Evolutionary conservation across 2,888 invertebrate genomes (phyloP), one percentile per base, ranked within the genome.

Genomic region (Sminthurides aquaticus): DNA sequence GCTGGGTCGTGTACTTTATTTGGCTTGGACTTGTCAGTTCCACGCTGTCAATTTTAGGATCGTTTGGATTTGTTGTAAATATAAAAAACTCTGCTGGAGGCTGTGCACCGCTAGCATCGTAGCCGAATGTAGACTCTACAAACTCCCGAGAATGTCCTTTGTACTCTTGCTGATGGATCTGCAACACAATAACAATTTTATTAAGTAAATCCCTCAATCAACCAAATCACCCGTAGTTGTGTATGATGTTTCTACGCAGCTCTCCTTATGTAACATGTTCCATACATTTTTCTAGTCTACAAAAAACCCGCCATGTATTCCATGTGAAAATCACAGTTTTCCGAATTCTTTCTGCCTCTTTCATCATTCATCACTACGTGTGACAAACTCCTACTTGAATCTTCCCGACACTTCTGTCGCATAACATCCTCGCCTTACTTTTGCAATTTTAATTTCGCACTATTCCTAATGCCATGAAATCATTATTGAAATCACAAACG

Each of bases 91-190:
- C 74, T 22, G 71, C 72, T 56, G 72, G 72, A 56, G 63, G 68
- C 61, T 71, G 71, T 18, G 70, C 64, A 28, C 66, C 66, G 11
- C 69, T 67, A 26, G 73, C 71, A 59, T 73, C 73, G 68, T 71
- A 72, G 60, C 72, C 71, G 63, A 74, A 74, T 60, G 72, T 74
- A 52, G 74, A 70, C 67, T 74, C 72, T 25, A 74, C 67, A 55
- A 70, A 72, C 1, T 71, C 68, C 25, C 74, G 60, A 22, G 69
- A 71, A 57, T 74, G 72, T 43, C 74, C 74, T 68, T 70, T 70
- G 68, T 74, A 74, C 61, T 74, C 74, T 3, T 67, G 65, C 54
- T 72, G 71, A 66, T 74, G 74, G 67, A 74, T 72, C 74, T 74
- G 70, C 43, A 34, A 34, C 43, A 34, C 5, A 34, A 15, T 11